Evolutionary conservation across 2,797 vertebrate genomes (phyloP).

Genomic region (Dendrocincla tyrannina): DNA sequence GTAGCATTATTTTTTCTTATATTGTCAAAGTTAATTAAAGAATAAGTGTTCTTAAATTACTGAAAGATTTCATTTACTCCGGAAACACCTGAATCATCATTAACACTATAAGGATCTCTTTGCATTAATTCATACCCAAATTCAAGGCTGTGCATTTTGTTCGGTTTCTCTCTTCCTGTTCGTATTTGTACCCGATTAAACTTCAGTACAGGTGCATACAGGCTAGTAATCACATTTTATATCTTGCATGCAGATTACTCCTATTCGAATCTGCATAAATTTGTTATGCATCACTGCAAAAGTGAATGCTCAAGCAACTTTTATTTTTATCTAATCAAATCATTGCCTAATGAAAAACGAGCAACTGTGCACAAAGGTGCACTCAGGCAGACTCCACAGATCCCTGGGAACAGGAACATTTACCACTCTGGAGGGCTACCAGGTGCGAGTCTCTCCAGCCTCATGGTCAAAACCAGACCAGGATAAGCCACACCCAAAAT

Average conservation of each 20-base stretch:
- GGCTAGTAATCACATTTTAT: conserved; percentile 75
- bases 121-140: conserved; percentile 58
- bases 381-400: conserved; percentile 7
- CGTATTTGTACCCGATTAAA: conserved; percentile 70
- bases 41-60: conserved; percentile 28
- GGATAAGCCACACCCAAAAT: neutral
- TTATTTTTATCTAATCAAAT: conserved; percentile 84
- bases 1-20: neutral
- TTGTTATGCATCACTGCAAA: conserved; percentile 76
- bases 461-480: neutral
- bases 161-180: conserved; percentile 69
- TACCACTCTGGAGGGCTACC: neutral
- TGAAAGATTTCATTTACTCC: conserved; percentile 29
- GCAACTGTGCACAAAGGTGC: conserved; percentile 65
- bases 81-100: conserved; percentile 65
- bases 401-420: neutral
- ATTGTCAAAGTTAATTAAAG: conserved; percentile 8
- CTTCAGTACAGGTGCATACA: conserved; percentile 74
- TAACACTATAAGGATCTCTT: conserved; percentile 50
- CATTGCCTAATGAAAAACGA: conserved; percentile 75
- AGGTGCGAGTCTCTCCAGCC: neutral
- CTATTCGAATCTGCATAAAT: conserved; percentile 76
- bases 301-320: conserved; percentile 80
- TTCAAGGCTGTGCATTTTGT: conserved; percentile 63
- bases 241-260: conserved; percentile 77